phyloP scores from a whole-genome alignment of 1,140 invertebrate genomes.

The Papilio dardanus region DNA sequence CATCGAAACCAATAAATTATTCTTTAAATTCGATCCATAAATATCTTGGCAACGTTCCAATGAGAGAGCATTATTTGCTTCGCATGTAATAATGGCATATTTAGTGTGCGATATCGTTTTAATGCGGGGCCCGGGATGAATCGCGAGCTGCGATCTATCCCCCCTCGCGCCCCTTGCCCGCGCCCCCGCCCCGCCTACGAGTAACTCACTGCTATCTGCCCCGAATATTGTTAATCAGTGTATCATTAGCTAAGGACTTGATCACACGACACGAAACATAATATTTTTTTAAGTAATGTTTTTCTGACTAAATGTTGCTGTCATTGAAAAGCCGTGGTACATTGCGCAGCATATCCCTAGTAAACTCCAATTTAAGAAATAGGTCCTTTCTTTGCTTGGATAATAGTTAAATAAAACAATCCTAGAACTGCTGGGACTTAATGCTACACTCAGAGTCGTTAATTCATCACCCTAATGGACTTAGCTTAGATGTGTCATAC shows the following conservation, averaged over 20 bases:
- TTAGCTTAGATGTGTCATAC: neutral
- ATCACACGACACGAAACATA: conserved; percentile 53
- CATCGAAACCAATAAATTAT: conserved; percentile 48
- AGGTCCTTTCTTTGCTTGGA: too few species aligned
- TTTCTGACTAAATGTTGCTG: too few species aligned
- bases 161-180: conserved; percentile 66
- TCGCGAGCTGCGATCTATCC: conserved; percentile 71
- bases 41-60: conserved; percentile 60
- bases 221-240: conserved; percentile 82
- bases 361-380: too few species aligned
- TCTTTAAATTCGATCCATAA: conserved; percentile 69
- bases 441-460: neutral
- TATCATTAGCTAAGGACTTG: conserved; percentile 69
- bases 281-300: too few species aligned
- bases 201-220: conserved; percentile 77
- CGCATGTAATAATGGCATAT: conserved; percentile 80
- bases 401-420: too few species aligned
- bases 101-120: conserved; percentile 78
- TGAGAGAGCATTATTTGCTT: conserved; percentile 75
- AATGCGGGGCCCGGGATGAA: conserved; percentile 74
- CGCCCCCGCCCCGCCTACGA: conserved; percentile 62
- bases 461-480: too few species aligned
- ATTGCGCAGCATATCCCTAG: too few species aligned
- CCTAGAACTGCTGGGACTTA: too few species aligned
- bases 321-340: too few species aligned